Evolutionary conservation across 2,113 vertebrate genomes (phyloP), one percentile per base, ranked within the genome.

Genomic region (Thinocorus orbignyianus): DNA sequence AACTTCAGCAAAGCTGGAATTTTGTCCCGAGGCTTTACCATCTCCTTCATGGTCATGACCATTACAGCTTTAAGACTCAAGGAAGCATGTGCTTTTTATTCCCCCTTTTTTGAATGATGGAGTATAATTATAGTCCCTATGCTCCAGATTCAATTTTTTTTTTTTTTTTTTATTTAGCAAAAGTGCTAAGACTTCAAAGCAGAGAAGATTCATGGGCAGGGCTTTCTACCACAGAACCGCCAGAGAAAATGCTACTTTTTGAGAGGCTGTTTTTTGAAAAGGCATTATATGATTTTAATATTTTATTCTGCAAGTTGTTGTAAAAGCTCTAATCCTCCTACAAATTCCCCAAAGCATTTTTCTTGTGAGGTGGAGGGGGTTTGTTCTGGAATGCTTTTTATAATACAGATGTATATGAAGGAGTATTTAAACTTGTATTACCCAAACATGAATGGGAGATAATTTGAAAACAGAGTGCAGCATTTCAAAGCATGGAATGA

Each of bases 111-210:
- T 80, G 62, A 78, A 92, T 79, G 83, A 78, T 84, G 72, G 48
- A 46, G 17, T 33, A 46, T 72, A 90, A 91, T 96, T 97, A 77
- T 51, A 88, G 49, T 87, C 81, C 46, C 44, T 54, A 22, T 58
- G 54, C 60, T 96, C 37, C 74, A 77, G 28, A 88, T 85, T 61
- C 13, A 41, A 41, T 41, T 1, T 87, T 88, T 94, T 94, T 90
- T 83, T 41, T 1, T 87, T 88, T 94, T 94, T 90, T 83, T 37
- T 86, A 9, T 93, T 95, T 94, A 95, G 37, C n/a, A 66, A n/a
- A 94, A 85, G 55, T 83, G 23, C 66, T 73, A 65, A 49, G 58
- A 90, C 79, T 95, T 96, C 84, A 94, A 94, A 96, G 94, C 84
- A 70, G 61, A 58, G 37, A 87, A 77, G 13, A 83, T 86, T 90